phyloP scores from a whole-genome alignment of 2,888 invertebrate species.

The Amblyjoppa fuscipennis region DNA sequence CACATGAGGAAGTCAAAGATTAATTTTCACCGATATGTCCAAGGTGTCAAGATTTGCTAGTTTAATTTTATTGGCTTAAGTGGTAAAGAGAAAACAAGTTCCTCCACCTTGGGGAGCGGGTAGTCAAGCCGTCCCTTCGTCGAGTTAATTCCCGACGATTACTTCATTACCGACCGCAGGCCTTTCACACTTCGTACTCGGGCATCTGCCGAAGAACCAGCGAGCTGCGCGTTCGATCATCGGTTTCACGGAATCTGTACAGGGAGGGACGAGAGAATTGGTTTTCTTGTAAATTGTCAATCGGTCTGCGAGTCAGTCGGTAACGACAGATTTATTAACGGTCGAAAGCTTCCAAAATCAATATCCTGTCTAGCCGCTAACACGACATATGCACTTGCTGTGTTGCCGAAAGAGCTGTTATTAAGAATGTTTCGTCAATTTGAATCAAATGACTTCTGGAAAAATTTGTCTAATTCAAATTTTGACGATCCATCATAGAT shows the following conservation, averaged over 20 bases:
- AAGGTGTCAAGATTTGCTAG: neutral
- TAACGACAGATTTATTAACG: neutral
- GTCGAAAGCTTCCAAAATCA: neutral
- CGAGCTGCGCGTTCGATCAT: constrained; percentile 71
- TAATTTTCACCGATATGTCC: neutral
- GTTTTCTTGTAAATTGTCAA: neutral
- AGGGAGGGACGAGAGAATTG: constrained; percentile 4
- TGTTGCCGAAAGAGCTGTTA: no score
- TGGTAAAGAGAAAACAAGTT: neutral
- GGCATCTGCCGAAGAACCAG: constrained; percentile 79
- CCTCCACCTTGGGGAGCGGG: constrained; percentile 67
- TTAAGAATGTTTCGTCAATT: no score
- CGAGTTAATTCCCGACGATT: constrained; percentile 17
- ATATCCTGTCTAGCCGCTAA: no score
- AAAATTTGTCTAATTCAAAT: neutral
- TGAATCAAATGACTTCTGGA: no score
- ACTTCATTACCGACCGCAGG: constrained; percentile 73
- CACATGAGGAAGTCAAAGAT: neutral
- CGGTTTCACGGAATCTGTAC: constrained; percentile 74
- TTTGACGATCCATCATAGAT: neutral
- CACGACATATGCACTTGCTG: no score
- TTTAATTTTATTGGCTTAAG: constrained; percentile 2
- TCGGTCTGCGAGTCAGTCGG: neutral
- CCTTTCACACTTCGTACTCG: constrained; percentile 54
- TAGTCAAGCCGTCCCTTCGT: constrained; percentile 46